These are phyloP conservation scores for Trachymyrmex cornetzi DNA, from an alignment of 1,140 invertebrate species.

Conservation along the genomic window DNA sequence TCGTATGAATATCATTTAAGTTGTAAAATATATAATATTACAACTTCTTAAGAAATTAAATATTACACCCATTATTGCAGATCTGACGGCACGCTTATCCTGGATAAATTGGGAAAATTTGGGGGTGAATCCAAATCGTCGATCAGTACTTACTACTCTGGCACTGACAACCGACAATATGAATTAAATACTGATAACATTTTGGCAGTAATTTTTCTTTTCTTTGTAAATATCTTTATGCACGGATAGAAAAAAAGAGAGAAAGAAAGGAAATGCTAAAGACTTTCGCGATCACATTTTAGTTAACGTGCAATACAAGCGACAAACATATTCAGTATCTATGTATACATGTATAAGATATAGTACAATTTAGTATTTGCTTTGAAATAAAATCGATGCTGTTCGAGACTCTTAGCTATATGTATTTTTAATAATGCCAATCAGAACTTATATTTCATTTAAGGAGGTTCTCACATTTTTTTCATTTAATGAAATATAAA, in stretches of 20 bases:
- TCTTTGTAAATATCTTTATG: slow-evolving; percentile 82
- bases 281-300: slow-evolving; percentile 71
- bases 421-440: neutral
- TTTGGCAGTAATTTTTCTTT: slow-evolving; percentile 59
- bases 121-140: slow-evolving; percentile 95
- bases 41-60: neutral
- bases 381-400: slow-evolving; percentile 76
- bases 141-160: slow-evolving; percentile 93
- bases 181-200: slow-evolving; percentile 82
- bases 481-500: too few species aligned
- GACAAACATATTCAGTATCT: slow-evolving; percentile 75
- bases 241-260: slow-evolving; percentile 57
- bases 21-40: neutral
- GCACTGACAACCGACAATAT: slow-evolving; percentile 93
- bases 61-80: slow-evolving; percentile 86
- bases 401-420: slow-evolving; percentile 15
- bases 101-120: slow-evolving; percentile 99
- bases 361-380: slow-evolving; percentile 78
- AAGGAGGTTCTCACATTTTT: too few species aligned
- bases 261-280: neutral
- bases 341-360: slow-evolving; percentile 62
- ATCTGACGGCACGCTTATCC: slow-evolving; percentile 97
- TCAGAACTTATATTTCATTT: too few species aligned
- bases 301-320: slow-evolving; percentile 84
- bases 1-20: neutral